Conservation (phyloP, 1,140 invertebrate species). For the Mercenaria mercenaria region DNA sequence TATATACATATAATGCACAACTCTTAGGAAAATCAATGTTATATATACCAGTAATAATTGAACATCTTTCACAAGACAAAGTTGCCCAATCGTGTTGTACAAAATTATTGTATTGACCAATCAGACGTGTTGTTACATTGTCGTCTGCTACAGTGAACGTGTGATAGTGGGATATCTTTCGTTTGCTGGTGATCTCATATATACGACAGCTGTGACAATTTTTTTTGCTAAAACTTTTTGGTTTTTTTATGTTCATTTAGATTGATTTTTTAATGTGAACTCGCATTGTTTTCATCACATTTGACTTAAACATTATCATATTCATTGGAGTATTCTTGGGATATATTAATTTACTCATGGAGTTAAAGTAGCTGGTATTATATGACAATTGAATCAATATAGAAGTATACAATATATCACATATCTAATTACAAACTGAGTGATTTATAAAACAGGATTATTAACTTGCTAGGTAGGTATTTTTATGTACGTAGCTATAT, state of each 20-base stretch:
- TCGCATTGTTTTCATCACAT: neutral
- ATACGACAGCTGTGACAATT: neutral
- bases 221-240: neutral
- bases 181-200: conserved; percentile 21
- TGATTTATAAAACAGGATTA: neutral
- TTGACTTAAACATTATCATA: neutral
- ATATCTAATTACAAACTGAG: neutral
- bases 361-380: neutral
- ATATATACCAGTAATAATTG: conserved; percentile 17
- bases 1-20: neutral
- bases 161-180: conserved; percentile 14
- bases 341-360: neutral
- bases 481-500: neutral
- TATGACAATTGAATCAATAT: conserved; percentile 4
- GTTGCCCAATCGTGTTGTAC: neutral
- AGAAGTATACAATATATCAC: neutral
- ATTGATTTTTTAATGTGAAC: conserved; percentile 8
- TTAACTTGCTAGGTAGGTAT: neutral
- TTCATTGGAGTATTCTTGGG: neutral
- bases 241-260: neutral
- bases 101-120: conserved; percentile 30
- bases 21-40: conserved; percentile 11
- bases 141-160: conserved; percentile 23
- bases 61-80: neutral
- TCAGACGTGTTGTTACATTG: neutral